Evolutionary conservation across 2,113 vertebrate species (phyloP), one percentile per base, ranked within the genome.

Genomic region (Leptosomus discolor): DNA sequence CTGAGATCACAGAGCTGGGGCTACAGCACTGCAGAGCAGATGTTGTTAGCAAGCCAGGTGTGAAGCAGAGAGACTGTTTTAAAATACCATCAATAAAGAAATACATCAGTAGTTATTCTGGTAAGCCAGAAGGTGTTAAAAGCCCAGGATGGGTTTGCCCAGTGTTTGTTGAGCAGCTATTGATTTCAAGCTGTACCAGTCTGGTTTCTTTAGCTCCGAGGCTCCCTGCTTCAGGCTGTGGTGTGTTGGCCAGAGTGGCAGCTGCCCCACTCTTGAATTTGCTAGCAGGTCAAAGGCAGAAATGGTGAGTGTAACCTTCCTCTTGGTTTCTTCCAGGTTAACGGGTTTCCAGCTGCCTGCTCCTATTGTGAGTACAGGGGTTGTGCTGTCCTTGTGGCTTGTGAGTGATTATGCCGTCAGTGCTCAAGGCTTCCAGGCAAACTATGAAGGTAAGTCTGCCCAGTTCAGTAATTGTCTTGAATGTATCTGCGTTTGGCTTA

Each of bases 271-370:
- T 65, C 23, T 32, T 15, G 3, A 0, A 0, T 26, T 54, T 41
- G 17, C 18, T 14, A 1, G 3, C 30, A 9, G 65, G 51, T 56
- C 50, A 12, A 7, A 21, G 60, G 85, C 64, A 54, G 53, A 24
- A 30, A 3, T 68, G 60, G 30, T 27, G 54, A 60, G 36, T 34
- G 32, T 91, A 83, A 96, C 83, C 39, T 83, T 76, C 50, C 88
- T 68, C 61, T 64, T 32, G 93, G 61, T 97, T 94, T 98, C 34
- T 98, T 97, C 36, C 97, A 99, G 99, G 98, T 98, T 99, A 98
- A 99, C 99, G 2, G 99, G 99, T 77, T 99, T 99, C 98, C 99
- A 99, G 98, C 98, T 99, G 95, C 99, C 99, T 20, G 98, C 99
- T 75, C 99, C 99, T 75, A 98, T 99, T 5, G 99, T 99, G 96